Conservation (phyloP, 2,888 invertebrate species). For the Hofmannophila pseudospretella region DNA sequence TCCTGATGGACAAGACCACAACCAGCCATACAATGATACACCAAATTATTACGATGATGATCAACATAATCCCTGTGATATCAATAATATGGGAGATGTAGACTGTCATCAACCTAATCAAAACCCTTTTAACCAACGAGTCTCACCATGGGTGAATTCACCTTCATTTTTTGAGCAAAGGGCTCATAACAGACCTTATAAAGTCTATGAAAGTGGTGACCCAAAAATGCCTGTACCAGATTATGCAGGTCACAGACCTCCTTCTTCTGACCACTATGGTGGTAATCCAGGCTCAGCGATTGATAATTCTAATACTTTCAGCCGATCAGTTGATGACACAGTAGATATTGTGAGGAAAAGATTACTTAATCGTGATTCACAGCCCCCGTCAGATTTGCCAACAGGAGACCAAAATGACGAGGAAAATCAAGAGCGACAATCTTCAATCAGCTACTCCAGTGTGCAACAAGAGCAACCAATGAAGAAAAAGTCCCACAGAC, state of each 20-base stretch:
- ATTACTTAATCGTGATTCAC: slow-evolving; percentile 49
- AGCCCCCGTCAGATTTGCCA: slow-evolving; percentile 24
- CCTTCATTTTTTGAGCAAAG: slow-evolving; percentile 31
- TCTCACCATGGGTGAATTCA: slow-evolving; percentile 36
- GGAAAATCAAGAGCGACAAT: slow-evolving; percentile 25
- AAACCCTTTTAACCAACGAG: slow-evolving; percentile 22
- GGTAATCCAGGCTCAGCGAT: slow-evolving; percentile 40
- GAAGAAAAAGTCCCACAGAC: slow-evolving; percentile 41
- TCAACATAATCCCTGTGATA: slow-evolving; percentile 21
- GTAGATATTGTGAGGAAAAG: slow-evolving; percentile 61
- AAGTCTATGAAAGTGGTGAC: slow-evolving; percentile 32
- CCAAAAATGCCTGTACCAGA: slow-evolving; percentile 31
- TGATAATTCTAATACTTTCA: slow-evolving; percentile 59
- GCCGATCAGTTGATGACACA: slow-evolving; percentile 63
- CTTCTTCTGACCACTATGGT: slow-evolving; percentile 66
- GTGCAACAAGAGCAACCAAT: slow-evolving; percentile 38
- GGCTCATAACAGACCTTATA: slow-evolving; percentile 29
- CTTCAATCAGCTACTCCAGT: slow-evolving; percentile 18
- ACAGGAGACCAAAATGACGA: slow-evolving; percentile 23
- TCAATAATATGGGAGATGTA: slow-evolving; percentile 60
- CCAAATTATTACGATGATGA: slow-evolving; percentile 28
- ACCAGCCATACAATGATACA: slow-evolving; percentile 19
- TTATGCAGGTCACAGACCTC: slow-evolving; percentile 62
- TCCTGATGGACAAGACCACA: slow-evolving; percentile 22
- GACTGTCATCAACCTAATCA: slow-evolving; percentile 41